Evolutionary conservation across 2,797 vertebrate genomes (phyloP), one percentile per base, ranked within the genome.

Genomic region (Rallus crepitans): DNA sequence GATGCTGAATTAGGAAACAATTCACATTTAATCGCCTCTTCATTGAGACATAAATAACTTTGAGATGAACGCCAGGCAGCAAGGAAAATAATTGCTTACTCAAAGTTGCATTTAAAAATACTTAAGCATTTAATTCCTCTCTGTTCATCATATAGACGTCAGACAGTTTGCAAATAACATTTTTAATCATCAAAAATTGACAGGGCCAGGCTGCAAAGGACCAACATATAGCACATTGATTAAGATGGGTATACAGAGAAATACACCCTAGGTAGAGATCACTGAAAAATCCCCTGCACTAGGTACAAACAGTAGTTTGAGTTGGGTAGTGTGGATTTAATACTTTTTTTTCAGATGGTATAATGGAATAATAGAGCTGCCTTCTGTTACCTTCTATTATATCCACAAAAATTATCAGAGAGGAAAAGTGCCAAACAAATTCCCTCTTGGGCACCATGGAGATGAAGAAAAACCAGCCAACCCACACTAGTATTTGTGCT

Each of bases 81-180:
- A 76, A 73, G n/a, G 30, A 83, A 87, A 63, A 75, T 21, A 77
- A 72, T 27, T 86, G 53, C 80, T 81, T 42, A 25, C 39, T 91
- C 40, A 52, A 80, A 92, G n/a, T 47, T 53, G 17, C 35, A 48
- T 39, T 84, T 69, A 68, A 94, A 90, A 83, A 45, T 53, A 70
- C 52, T 86, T 64, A 60, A 63, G 27, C 8, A 94, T 7, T 52
- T 78, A 72, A 91, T 18, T 81, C 42, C 14, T 52, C 30, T 45
- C 56, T 45, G 66, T 77, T 95, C 69, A 66, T 47, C 56, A 84
- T 0, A 56, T 0, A 78, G 63, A 57, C 61, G 82, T 66, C 63
- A 92, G 64, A 56, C 48, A 72, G 64, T 84, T 92, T 95, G 77
- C 37, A 96, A 87, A 72, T 60, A n/a, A 63, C n/a, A 42, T 61